Percentiles rank a stretch among this genome's conserved stretches.
phyloP scores from a whole-genome alignment of 2,888 invertebrate genomes.

The Aphodius granarius region DNA sequence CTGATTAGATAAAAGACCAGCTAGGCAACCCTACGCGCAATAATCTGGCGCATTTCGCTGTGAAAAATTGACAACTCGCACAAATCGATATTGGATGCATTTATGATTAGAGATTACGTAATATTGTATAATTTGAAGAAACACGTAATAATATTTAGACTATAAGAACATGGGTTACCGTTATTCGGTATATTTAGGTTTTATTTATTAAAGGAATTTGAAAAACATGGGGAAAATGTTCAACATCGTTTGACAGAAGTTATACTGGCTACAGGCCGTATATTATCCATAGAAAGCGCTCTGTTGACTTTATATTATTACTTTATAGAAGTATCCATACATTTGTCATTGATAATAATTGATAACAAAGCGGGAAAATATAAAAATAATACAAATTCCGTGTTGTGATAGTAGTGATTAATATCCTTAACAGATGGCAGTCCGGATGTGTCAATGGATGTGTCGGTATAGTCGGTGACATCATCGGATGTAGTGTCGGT shows the following conservation, averaged over 20 bases:
- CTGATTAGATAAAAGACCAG: background rate
- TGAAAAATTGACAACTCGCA: background rate
- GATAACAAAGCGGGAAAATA: background rate
- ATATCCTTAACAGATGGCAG: background rate
- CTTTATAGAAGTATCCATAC: background rate
- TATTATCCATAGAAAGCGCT: background rate
- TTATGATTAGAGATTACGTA: background rate
- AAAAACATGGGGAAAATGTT: no score
- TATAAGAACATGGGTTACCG: no score
- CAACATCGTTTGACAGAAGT: no score
- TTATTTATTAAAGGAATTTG: no score
- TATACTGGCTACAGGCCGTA: no score
- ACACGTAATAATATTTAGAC: background rate
- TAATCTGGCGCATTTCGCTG: background rate
- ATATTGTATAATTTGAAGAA: background rate
- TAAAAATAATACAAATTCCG: background rate
- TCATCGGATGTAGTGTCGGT: no score
- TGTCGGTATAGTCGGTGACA: background rate
- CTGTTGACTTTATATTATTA: no score
- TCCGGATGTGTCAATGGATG: background rate
- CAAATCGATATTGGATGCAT: no score
- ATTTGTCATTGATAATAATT: background rate
- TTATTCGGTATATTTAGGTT: no score
- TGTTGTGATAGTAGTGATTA: background rate
- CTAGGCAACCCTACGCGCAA: background rate